A percentile compares a stretch with the other conserved stretches of the same genome.
phyloP scores from a whole-genome alignment of 2,888 invertebrate species.

The Folsomia candida region DNA sequence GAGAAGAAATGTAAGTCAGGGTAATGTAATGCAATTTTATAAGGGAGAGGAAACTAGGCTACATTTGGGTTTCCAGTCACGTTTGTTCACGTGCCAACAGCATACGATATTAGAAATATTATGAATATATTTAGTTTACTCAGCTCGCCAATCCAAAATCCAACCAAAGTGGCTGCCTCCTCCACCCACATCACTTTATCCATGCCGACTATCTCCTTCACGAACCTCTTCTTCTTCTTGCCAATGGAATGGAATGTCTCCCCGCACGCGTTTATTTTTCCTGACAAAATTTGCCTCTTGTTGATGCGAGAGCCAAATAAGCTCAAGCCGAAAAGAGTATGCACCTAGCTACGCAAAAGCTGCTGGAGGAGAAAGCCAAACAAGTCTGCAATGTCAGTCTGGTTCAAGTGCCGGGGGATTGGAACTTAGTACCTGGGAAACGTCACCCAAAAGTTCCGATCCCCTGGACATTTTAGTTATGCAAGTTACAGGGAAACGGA shows the following conservation, averaged over 20 bases:
- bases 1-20: not conserved
- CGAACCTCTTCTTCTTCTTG: not conserved
- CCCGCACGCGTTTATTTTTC: not conserved
- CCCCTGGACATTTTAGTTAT: too few species aligned
- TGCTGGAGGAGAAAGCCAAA: not conserved
- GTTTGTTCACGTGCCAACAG: not conserved
- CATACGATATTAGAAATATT: slow-evolving; percentile 13
- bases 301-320: not conserved
- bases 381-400: not conserved
- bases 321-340: not conserved
- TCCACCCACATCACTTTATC: not conserved
- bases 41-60: not conserved
- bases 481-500: too few species aligned
- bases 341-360: not conserved
- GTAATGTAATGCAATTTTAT: slow-evolving; percentile 5
- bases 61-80: slow-evolving; percentile 8
- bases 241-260: not conserved
- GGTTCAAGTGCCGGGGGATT: too few species aligned
- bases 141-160: not conserved
- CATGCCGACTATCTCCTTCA: not conserved
- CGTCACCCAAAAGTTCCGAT: too few species aligned
- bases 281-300: not conserved
- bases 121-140: slow-evolving; percentile 5
- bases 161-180: not conserved
- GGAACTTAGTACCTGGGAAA: too few species aligned